Evolutionary conservation across 2,888 invertebrate genomes (phyloP).

Genomic region (Latrodectus elegans): DNA sequence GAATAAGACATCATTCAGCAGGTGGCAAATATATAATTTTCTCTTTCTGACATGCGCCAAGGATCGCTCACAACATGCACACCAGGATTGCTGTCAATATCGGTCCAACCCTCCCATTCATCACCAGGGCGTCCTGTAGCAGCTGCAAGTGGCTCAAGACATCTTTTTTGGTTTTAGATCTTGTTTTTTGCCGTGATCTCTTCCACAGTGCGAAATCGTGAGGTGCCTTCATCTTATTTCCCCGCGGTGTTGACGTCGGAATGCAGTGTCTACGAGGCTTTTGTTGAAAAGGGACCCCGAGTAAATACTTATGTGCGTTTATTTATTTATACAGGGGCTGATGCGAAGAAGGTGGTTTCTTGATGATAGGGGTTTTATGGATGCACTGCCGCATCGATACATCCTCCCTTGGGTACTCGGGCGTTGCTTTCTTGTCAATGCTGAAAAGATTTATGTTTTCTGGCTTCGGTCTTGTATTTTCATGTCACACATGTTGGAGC

Average conservation of each 20-base stretch:
- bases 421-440: conserved; percentile 32
- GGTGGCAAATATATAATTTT: conserved; percentile 65
- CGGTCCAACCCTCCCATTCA: conserved; percentile 51
- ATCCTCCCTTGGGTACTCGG: conserved; percentile 19
- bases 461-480: background rate
- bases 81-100: conserved; percentile 64
- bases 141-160: conserved; percentile 58
- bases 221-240: conserved; percentile 55
- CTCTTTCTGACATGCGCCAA: conserved; percentile 48
- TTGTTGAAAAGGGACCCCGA: background rate
- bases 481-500: background rate
- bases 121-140: conserved; percentile 49
- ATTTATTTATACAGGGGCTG: conserved; percentile 39
- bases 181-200: conserved; percentile 13
- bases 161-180: conserved; percentile 31
- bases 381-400: conserved; percentile 29
- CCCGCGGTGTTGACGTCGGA: conserved; percentile 18
- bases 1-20: conserved; percentile 64
- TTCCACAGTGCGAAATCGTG: conserved; percentile 14
- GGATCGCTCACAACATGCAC: conserved; percentile 42
- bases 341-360: background rate
- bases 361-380: conserved; percentile 46
- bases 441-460: conserved; percentile 40
- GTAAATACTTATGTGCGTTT: conserved; percentile 18
- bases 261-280: conserved; percentile 15